Evolutionary conservation across 2,888 invertebrate species (phyloP).

Genomic region (Alviniconcha strummeri): DNA sequence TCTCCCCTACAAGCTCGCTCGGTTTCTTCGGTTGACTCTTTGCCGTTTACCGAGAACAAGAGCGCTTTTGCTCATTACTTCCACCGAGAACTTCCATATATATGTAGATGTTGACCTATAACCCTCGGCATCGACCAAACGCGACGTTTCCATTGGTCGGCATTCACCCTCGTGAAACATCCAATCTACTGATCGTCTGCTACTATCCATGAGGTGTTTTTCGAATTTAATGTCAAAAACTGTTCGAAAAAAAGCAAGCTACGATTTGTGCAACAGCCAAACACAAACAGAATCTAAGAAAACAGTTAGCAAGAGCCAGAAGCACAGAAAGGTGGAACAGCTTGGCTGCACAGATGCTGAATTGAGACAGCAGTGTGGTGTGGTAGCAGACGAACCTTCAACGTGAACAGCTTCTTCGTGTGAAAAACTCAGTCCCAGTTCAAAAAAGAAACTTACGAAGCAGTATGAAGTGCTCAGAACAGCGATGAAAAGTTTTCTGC

Average conservation of each 20-base stretch:
- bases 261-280: neutral
- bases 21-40: no score
- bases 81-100: no score
- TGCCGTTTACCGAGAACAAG: no score
- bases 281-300: neutral
- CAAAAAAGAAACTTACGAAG: neutral
- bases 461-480: neutral
- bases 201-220: no score
- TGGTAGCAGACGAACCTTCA: neutral
- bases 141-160: no score
- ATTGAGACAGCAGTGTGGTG: neutral
- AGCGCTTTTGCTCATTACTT: no score
- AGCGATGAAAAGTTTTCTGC: neutral
- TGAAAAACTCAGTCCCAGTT: neutral
- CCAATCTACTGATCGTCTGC: no score
- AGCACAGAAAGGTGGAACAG: neutral
- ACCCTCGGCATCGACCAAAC: no score
- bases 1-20: no score
- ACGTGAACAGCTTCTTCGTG: neutral
- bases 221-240: no score
- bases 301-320: neutral
- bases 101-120: no score
- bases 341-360: neutral
- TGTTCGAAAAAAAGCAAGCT: neutral
- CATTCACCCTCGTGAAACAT: no score